Evolutionary conservation across 1,140 invertebrate genomes (phyloP).

Genomic region (Rhagoletis pomonella): DNA sequence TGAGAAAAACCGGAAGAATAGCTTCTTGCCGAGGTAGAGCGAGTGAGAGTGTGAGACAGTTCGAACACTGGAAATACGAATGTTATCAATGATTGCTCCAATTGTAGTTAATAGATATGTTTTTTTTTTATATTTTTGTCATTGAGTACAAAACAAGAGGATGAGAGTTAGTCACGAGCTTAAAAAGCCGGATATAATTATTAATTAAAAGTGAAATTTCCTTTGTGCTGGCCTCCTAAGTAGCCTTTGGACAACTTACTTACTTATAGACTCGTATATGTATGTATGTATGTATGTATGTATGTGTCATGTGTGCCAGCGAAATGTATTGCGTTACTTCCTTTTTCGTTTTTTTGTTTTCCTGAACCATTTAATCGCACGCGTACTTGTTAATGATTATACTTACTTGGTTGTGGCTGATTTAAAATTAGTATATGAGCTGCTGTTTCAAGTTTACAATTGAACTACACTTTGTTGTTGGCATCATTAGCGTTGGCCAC

Average conservation of each 20-base stretch:
- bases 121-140: background rate
- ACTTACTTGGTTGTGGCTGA: background rate
- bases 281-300: no score
- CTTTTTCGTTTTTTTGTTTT: background rate
- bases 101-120: background rate
- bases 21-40: background rate
- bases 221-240: background rate
- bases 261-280: no score
- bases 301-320: slow-evolving; percentile 21
- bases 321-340: background rate
- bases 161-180: background rate
- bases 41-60: background rate
- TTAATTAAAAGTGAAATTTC: slow-evolving; percentile 33
- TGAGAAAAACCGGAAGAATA: slow-evolving; percentile 28
- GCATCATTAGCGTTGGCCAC: background rate
- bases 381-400: background rate
- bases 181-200: slow-evolving; percentile 43
- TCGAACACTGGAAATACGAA: background rate
- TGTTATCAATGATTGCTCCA: slow-evolving; percentile 9
- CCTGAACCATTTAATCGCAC: background rate
- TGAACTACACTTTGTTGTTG: background rate
- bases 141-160: slow-evolving; percentile 1
- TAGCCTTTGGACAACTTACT: background rate
- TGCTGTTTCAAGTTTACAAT: background rate
- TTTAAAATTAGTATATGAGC: slow-evolving; percentile 14